Conservation (phyloP, 2,113 vertebrate species). For the Poeciliopsis prolifica region DNA sequence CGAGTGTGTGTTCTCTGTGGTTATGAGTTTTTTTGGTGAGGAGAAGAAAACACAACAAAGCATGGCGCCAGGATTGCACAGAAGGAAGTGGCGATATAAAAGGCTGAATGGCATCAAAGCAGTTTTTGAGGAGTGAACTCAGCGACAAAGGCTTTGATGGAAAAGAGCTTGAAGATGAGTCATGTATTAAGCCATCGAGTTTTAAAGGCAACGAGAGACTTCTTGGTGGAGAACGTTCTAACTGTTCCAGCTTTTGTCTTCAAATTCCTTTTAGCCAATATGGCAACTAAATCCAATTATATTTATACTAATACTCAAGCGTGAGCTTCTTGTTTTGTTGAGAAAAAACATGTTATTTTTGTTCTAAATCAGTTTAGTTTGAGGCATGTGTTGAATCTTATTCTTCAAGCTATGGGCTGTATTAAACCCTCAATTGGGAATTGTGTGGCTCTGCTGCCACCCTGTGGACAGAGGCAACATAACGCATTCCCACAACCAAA, state of each 20-base stretch:
- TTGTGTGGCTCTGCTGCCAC: constrained; percentile 49
- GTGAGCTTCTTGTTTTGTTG: constrained; percentile 8
- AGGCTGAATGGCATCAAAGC: constrained; percentile 83
- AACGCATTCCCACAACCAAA: not conserved
- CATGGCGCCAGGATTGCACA: constrained; percentile 65
- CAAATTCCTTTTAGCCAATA: constrained; percentile 11
- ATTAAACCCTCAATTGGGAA: accelerated
- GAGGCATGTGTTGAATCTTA: not conserved
- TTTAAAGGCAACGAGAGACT: constrained; percentile 33
- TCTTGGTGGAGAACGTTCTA: constrained; percentile 16
- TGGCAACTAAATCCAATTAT: constrained; percentile 27
- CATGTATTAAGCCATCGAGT: constrained; percentile 49
- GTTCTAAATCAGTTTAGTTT: constrained; percentile 28
- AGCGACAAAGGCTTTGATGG: constrained; percentile 69
- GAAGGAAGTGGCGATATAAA: constrained; percentile 78
- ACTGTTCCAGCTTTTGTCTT: constrained; percentile 33
- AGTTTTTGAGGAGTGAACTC: constrained; percentile 61
- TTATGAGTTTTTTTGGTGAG: constrained; percentile 60
- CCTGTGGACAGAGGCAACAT: constrained; percentile 42
- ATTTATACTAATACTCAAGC: too few species aligned
- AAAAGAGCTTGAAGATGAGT: constrained; percentile 72
- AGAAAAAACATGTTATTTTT: constrained; percentile 9
- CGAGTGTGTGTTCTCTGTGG: constrained; percentile 29
- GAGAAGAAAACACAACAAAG: constrained; percentile 74
- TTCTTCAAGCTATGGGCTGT: not conserved